A percentile compares a stretch with the other conserved stretches of the same genome.
Evolutionary conservation across 2,888 invertebrate species (phyloP).

Genomic region (Melanotus villosus): DNA sequence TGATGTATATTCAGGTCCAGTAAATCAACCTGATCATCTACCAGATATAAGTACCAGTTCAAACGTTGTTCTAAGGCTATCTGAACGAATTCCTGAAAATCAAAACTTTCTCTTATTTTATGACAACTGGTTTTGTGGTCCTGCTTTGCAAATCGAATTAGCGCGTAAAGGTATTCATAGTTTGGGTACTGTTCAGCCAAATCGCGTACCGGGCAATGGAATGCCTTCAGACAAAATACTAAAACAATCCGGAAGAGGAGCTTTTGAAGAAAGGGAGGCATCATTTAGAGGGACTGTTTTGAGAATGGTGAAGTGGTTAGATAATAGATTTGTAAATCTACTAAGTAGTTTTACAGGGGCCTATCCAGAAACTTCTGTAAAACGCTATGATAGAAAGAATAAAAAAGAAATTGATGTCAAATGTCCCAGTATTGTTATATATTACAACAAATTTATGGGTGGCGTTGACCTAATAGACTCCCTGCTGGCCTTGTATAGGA

Average conservation of each 20-base stretch:
- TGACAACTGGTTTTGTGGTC: too few species aligned
- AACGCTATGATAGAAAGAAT: background rate
- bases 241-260: slow-evolving; percentile 1
- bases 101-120: background rate
- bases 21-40: background rate
- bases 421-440: background rate
- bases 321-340: background rate
- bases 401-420: background rate
- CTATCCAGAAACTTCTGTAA: slow-evolving; percentile 4
- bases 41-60: background rate
- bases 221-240: slow-evolving; percentile 8
- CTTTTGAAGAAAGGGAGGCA: background rate
- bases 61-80: background rate
- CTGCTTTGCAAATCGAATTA: background rate
- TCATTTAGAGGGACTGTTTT: background rate
- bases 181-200: background rate
- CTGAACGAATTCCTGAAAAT: background rate
- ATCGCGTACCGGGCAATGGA: background rate
- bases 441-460: slow-evolving; percentile 9
- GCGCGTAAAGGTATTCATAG: background rate
- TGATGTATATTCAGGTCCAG: background rate
- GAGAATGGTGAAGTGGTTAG: background rate
- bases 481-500: background rate
- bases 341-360: background rate
- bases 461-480: background rate